Evolutionary conservation across 2,113 vertebrate species (phyloP).

Genomic region (Perca schrenkii): DNA sequence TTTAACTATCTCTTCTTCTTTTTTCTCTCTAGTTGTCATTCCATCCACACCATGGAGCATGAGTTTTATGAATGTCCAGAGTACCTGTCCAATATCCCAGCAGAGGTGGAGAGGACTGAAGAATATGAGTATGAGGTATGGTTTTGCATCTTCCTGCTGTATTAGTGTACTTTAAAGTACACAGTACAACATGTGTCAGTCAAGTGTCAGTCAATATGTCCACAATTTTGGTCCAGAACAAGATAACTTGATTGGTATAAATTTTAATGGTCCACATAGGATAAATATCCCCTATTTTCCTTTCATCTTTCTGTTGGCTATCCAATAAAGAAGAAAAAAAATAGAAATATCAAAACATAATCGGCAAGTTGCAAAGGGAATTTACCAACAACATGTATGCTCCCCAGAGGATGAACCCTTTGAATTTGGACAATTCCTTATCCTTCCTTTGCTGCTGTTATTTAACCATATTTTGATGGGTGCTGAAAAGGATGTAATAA

Average conservation of each 20-base stretch:
- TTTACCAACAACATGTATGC: background rate
- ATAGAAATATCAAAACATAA: background rate
- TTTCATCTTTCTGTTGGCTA: background rate
- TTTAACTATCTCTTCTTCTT: background rate
- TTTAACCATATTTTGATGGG: background rate
- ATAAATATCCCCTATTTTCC: background rate
- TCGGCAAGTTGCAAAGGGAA: background rate
- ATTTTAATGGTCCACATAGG: background rate
- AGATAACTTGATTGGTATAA: background rate
- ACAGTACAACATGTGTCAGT: background rate
- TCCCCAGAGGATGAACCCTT: background rate
- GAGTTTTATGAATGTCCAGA: slow-evolving; percentile 95
- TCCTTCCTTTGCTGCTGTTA: background rate
- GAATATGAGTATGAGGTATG: slow-evolving; percentile 96
- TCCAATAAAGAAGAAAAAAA: background rate
- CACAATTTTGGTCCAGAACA: background rate
- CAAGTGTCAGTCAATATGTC: background rate
- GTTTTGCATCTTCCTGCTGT: background rate
- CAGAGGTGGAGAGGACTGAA: slow-evolving; percentile 90
- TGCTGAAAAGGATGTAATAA: background rate
- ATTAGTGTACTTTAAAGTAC: background rate
- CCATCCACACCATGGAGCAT: slow-evolving; percentile 93
- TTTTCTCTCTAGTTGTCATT: slow-evolving; percentile 89
- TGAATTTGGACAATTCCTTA: background rate
- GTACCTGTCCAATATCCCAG: slow-evolving; percentile 90